A percentile compares a stretch with the other conserved stretches of the same genome.
Evolutionary conservation across 2,113 vertebrate species (phyloP).

Genomic region (Equus przewalskii): DNA sequence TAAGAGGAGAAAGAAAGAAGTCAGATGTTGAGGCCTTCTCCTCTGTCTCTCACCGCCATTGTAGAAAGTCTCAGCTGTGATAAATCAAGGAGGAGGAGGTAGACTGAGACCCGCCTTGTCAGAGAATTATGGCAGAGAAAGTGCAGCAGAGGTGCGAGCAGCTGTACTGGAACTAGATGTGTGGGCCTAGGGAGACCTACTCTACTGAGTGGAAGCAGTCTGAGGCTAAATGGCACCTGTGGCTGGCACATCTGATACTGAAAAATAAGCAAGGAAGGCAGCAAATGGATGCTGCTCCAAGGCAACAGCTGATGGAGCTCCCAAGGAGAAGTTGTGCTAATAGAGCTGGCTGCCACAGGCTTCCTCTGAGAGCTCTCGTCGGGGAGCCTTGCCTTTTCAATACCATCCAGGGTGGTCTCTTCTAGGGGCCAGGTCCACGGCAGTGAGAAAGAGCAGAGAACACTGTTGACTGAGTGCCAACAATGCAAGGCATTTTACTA

Average conservation of each 20-base stretch:
- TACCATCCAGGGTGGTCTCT: background rate
- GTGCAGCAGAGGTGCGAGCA: background rate
- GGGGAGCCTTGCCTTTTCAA: background rate
- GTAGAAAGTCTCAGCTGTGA: background rate
- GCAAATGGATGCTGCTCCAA: background rate
- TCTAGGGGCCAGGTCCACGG: background rate
- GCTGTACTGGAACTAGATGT: background rate
- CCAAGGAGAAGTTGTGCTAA: background rate
- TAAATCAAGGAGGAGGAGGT: background rate
- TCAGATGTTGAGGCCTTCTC: background rate
- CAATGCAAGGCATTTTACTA: background rate
- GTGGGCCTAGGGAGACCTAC: background rate
- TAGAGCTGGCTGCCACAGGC: background rate
- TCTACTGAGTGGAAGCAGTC: background rate
- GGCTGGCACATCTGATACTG: background rate
- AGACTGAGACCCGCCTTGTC: background rate
- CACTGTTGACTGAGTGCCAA: background rate
- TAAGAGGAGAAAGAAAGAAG: background rate
- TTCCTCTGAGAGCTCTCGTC: background rate
- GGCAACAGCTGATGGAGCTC: background rate
- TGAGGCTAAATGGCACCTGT: background rate
- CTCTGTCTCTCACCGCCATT: background rate
- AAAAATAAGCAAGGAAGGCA: background rate
- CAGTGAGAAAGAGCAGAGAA: background rate
- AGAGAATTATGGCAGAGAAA: background rate